Evolutionary conservation across 2,888 invertebrate species (phyloP), one percentile per base, ranked within the genome.

Genomic region (Phlogophora meticulosa): DNA sequence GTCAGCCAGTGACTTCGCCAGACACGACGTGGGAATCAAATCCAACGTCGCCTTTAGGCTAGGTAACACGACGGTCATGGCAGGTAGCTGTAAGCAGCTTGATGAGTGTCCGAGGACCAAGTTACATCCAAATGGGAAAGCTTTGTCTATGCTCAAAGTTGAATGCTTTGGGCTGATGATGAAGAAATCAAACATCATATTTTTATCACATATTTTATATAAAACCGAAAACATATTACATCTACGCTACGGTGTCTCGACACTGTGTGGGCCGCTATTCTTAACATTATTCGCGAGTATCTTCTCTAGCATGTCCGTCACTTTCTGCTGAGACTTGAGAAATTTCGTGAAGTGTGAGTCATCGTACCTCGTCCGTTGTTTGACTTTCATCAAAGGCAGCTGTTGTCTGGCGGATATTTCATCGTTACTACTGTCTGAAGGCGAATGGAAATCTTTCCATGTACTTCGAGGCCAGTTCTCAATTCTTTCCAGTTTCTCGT

Each of bases 321-420:
- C 94, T 78, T 93, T 94, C 75, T 94, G 89, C 72, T 95, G 95
- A 0, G 92, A 91, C 63, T 91, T 90, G 13, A 95, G 59, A 63
- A 95, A 92, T 64, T 92, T 91, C 9, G 79, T 88, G 43, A 94
- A 94, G 77, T 91, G 92, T 1, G 87, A 79, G 55, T 93, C 93
- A 55, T 92, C 90, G 28, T 87, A 90, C 13, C 72, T 79, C 1
- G 78, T 40, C 2, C 80, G 80, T 52, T 83, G 85, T 53, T 88
- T 90, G 15, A 83, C 71, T 3, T 84, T 78, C 38, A 74, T 79
- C n/a, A 93, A 40, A 0, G 94, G 88, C 58, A 85, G 67, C 63
- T 92, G 92, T 15, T 91, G 86, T 58, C 94, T 86, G 7, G 91
- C 77, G 0, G 84, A 78, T 17, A 91, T 79, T n/a, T 78, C 49